Evolutionary conservation across 2,888 invertebrate genomes (phyloP).

Genomic region (Hermaeophaga mercurialis): DNA sequence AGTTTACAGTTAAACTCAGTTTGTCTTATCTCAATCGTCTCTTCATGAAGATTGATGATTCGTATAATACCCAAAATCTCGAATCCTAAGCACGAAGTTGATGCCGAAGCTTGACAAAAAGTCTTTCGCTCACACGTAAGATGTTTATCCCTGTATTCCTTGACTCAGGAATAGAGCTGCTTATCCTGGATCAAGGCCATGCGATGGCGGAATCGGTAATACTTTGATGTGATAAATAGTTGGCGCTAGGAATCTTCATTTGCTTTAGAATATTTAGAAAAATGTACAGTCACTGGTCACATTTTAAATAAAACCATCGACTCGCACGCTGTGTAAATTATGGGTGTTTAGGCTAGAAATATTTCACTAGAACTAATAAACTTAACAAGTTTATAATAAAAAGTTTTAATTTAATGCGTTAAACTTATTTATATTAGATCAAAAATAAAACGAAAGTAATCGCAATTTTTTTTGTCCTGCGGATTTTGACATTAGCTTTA

Average conservation of each 20-base stretch:
- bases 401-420: too few relatives aligned
- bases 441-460: too few relatives aligned
- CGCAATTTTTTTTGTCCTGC: too few relatives aligned
- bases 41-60: conserved; percentile 35
- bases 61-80: conserved; percentile 31
- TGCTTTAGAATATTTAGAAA: too few relatives aligned
- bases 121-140: conserved; percentile 31
- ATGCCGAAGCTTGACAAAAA: conserved; percentile 35
- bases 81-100: conserved; percentile 27
- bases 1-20: conserved; percentile 18
- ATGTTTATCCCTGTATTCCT: conserved; percentile 32
- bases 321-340: too few relatives aligned
- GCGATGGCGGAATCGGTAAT: conserved; percentile 15
- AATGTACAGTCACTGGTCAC: too few relatives aligned
- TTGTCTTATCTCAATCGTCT: conserved; percentile 34
- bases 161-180: conserved; percentile 28
- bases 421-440: too few relatives aligned
- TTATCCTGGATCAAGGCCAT: conserved; percentile 26
- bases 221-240: conserved; percentile 13
- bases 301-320: too few relatives aligned
- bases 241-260: neutral
- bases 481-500: too few relatives aligned
- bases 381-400: too few relatives aligned
- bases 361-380: too few relatives aligned
- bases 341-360: too few relatives aligned